These are phyloP conservation scores for Caenorhabditis inopinata DNA, from an alignment of 1,140 invertebrate species.

Conservation along the genomic window DNA sequence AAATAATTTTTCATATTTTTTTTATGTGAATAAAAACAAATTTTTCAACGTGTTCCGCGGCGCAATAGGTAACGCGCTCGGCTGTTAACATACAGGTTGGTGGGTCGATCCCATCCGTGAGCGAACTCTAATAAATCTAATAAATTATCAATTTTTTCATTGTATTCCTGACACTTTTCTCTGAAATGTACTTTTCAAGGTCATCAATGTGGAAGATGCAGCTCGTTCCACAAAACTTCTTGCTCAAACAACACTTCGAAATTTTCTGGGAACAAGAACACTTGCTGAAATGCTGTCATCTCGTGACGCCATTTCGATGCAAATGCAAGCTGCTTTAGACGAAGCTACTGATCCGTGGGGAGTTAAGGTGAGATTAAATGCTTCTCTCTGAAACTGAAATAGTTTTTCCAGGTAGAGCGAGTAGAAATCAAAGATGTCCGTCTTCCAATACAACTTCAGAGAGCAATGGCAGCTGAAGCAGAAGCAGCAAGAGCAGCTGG, in stretches of 20 bases:
- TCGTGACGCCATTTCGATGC: slow-evolving; percentile 67
- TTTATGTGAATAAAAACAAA: too few relatives aligned
- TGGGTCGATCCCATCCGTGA: slow-evolving; percentile 65
- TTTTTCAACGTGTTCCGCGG: slow-evolving; percentile 37
- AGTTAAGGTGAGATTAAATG: slow-evolving; percentile 72
- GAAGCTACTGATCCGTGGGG: slow-evolving; percentile 91
- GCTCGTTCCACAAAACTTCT: slow-evolving; percentile 69
- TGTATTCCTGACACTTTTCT: too few relatives aligned
- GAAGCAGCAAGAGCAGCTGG: slow-evolving; percentile 66
- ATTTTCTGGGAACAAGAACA: slow-evolving; percentile 56
- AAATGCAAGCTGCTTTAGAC: slow-evolving; percentile 72
- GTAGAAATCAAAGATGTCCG: slow-evolving; percentile 80
- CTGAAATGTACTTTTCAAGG: background rate
- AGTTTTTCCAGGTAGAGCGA: slow-evolving; percentile 75
- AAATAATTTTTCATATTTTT: too few relatives aligned
- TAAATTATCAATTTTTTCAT: too few relatives aligned
- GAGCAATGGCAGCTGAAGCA: slow-evolving; percentile 68
- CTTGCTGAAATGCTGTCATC: slow-evolving; percentile 62
- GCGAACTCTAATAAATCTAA: slow-evolving; percentile 37
- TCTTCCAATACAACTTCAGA: slow-evolving; percentile 68
- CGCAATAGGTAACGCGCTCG: slow-evolving; percentile 58
- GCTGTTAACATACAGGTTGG: slow-evolving; percentile 66
- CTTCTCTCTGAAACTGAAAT: background rate
- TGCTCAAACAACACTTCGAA: slow-evolving; percentile 57
- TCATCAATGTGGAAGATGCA: slow-evolving; percentile 45